Base-by-base conservation (phyloP, 2,113 vertebrate species). In the Gymnarchus niloticus region DNA sequence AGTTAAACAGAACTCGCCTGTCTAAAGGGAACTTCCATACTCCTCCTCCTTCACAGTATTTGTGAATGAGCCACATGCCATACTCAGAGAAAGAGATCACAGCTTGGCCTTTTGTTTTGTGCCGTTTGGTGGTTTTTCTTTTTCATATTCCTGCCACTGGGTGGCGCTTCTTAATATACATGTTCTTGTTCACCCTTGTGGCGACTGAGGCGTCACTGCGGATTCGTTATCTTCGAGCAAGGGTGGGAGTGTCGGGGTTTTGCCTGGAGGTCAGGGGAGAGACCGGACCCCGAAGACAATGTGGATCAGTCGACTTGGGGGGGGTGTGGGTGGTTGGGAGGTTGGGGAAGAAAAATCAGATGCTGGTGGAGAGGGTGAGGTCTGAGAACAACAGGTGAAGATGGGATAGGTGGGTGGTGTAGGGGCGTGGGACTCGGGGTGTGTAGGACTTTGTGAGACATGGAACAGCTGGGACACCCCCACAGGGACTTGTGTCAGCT, bases 331-430 rank as follows among this genome's bases (percentile, higher is more conserved):
- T 25, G 61, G 14, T 25, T 37, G n/a, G n/a, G n/a, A n/a, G n/a
- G n/a, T n/a, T n/a, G 61, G 25, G 7, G 65, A 28, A 33, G 49
- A 23, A 49, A 61, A 44, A 48, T 51, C 25, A 28, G n/a, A 12
- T 48, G 61, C n/a, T 5, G 33, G 48, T 51, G 61, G 46, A 76
- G 84, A 52, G 23, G 59, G 4, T 33, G 4, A 9, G 10, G 80
- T 52, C 49, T 49, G 28, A 85, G 5, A 85, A 73, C 59, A 69
- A 76, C 61, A 51, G 84, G 69, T 77, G 48, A 54, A 44, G 51
- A 19, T 14, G 52, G 52, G 6, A 65, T 17, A 19, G 49, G 14
- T 56, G 28, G 25, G 77, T 48, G 80, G 80, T n/a, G 28, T 54
- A 33, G n/a, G 37, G 83, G 25, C 41, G 21, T 17, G 33, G 21